Percentiles rank a stretch among this genome's conserved stretches.
Conservation (phyloP, 2,113 vertebrate genomes). For the Rhinoderma darwinii region DNA sequence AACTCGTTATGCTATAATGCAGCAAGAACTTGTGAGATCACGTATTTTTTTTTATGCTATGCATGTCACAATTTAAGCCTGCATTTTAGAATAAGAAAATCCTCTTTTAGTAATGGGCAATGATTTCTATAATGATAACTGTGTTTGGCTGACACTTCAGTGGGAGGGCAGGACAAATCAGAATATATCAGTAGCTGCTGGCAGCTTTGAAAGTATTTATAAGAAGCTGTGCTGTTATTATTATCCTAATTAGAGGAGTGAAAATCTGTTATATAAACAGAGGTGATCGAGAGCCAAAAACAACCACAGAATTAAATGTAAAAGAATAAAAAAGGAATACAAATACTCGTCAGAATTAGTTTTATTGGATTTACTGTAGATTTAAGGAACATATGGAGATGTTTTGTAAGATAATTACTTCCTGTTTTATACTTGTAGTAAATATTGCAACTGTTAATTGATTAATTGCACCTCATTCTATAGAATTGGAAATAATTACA, state of each 20-base stretch:
- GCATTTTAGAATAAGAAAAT: neutral
- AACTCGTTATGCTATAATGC: too few species aligned
- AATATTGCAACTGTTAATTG: neutral
- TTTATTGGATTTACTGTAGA: neutral
- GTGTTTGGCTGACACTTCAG: neutral
- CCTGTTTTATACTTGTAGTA: neutral
- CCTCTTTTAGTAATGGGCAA: neutral
- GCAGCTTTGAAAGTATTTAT: neutral
- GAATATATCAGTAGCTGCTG: slow-evolving; percentile 6
- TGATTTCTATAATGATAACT: slow-evolving; percentile 2
- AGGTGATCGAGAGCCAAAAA: neutral
- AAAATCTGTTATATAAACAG: neutral
- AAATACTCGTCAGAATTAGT: neutral
- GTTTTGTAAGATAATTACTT: neutral
- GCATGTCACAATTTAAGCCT: neutral
- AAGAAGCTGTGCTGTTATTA: neutral
- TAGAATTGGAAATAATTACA: too few species aligned
- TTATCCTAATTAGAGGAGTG: slow-evolving; percentile 16
- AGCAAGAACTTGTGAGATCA: too few species aligned
- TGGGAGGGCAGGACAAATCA: neutral
- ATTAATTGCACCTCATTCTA: too few species aligned
- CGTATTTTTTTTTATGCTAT: neutral
- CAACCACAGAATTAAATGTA: neutral
- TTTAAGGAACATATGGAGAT: neutral
- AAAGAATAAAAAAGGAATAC: neutral